phyloP scores from a whole-genome alignment of 64 coral and sea anemone species.

The Montipora capricornis region DNA sequence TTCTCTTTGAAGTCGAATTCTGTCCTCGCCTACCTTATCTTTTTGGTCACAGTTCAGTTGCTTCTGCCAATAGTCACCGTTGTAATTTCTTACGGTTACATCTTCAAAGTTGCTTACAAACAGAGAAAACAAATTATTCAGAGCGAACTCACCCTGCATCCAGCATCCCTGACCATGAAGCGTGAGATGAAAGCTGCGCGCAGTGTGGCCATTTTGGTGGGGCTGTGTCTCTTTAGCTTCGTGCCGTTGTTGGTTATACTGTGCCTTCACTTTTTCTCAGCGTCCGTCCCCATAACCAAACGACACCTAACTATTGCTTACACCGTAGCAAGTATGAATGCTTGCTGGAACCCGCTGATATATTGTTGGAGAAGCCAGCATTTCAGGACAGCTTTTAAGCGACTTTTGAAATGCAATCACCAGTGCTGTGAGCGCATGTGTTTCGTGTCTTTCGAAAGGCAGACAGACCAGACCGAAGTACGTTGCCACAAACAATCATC shows the following conservation, averaged over 20 bases:
- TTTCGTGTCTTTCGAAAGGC: too few species aligned
- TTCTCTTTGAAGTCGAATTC: too few species aligned
- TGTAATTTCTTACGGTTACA: not conserved
- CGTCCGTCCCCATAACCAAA: not conserved
- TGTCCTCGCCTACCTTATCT: not conserved
- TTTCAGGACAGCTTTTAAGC: constrained; percentile 30
- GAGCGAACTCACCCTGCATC: not conserved
- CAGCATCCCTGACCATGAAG: not conserved
- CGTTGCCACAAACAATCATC: too few species aligned
- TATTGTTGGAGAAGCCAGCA: constrained; percentile 47
- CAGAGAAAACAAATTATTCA: not conserved
- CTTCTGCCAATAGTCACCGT: constrained; percentile 9
- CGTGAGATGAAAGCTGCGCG: constrained; percentile 6
- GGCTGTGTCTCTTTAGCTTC: constrained; percentile 16
- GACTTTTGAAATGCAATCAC: constrained; percentile 15
- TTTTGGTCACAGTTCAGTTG: not conserved
- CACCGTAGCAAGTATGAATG: not conserved
- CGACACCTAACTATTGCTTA: not conserved
- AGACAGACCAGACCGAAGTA: too few species aligned
- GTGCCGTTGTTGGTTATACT: constrained; percentile 13
- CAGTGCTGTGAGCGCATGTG: not conserved
- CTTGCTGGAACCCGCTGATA: constrained; percentile 53
- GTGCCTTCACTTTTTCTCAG: not conserved
- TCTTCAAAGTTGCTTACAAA: not conserved
- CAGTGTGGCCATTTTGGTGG: constrained; percentile 41